Evolutionary conservation across 35 echinoderm and acorn worm genomes (phyloP), one percentile per base, ranked within the genome.

Genomic region (Holothuria glaberrima): DNA sequence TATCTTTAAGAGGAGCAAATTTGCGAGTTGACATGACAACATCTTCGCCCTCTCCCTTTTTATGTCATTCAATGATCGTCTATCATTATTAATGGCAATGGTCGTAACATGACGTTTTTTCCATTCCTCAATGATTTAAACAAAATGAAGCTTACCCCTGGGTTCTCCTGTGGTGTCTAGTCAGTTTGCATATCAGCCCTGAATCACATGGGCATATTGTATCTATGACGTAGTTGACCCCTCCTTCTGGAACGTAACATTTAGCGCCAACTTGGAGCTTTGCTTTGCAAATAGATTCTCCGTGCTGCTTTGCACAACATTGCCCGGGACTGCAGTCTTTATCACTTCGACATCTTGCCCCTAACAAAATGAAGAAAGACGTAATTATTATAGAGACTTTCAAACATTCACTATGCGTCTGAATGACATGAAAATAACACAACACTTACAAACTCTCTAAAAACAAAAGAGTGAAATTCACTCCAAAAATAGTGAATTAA

Each of bases 271-370:
- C 73, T 33, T 75, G 90, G 14, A 94, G 68, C 52, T 89, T 94
- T 30, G 75, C 63, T 76, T 97, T 97, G 70, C 95, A 97, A 21
- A 97, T 90, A 12, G 95, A 97, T 70, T 97, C 95, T 4, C 95
- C 95, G 61, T 97, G 95, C 57, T 97, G 95, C 59, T 89, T 97
- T 1, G 95, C 95, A 86, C 95, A 97, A 68, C 92, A 94, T 86
- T 94, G 93, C 12, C 28, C 67, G 9, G 36, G 32, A 44, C 86
- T 68, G 70, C 95, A 94, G 46, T 97, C 95, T 58, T 91, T 94
- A 65, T 92, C 89, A 75, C 93, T 83, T 48, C 89, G 90, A 80
- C 95, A 97, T 63, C 92, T 76, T 38, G 95, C 89, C 24, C 95
- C 95, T 97, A 58, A n/a, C 86, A 41, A 41, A 41, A 41, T 41